These are phyloP conservation scores for Spea multiplicata DNA, from an alignment of 2,113 vertebrate species.

Conservation along the genomic window DNA sequence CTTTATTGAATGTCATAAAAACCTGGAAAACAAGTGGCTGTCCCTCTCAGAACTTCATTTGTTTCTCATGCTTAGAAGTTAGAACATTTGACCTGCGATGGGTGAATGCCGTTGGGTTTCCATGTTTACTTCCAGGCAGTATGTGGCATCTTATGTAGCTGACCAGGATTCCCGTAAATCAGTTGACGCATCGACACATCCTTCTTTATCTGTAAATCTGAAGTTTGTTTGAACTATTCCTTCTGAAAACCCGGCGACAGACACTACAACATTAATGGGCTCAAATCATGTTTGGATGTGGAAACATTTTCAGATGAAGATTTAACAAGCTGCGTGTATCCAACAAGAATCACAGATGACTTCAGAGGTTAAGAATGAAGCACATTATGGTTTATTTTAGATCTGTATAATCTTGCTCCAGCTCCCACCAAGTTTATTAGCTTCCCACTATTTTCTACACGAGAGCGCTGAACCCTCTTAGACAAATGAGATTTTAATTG, in stretches of 20 bases:
- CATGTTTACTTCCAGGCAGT: no score
- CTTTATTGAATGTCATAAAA: no score
- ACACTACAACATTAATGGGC: neutral
- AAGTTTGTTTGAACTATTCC: no score
- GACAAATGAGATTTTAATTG: neutral
- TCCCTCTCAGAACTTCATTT: no score
- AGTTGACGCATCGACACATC: no score
- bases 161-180: no score
- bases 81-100: no score
- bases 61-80: no score
- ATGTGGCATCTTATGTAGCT: no score
- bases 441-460: neutral
- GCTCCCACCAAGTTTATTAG: conserved; percentile 18
- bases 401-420: conserved; percentile 17
- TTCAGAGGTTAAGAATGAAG: conserved; percentile 45
- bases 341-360: conserved; percentile 42
- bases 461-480: neutral
- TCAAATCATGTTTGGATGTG: neutral
- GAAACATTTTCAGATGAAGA: conserved; percentile 25
- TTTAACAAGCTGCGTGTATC: conserved; percentile 26
- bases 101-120: no score
- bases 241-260: neutral
- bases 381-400: neutral
- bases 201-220: no score
- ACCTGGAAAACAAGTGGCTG: no score